phyloP scores from a whole-genome alignment of 2,888 invertebrate species.

The Tryphoninae sp. region DNA sequence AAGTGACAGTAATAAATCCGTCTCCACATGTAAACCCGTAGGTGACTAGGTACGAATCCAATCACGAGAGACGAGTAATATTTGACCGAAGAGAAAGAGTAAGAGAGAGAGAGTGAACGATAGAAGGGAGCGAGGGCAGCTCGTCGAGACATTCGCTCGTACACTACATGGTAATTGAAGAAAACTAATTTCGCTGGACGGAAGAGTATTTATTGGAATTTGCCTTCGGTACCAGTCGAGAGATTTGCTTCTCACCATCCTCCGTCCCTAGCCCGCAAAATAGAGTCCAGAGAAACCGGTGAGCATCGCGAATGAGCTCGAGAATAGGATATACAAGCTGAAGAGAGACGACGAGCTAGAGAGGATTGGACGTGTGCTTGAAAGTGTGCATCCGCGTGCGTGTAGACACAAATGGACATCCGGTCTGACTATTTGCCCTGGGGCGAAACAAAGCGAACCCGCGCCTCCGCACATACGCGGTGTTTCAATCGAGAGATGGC shows the following conservation, averaged over 20 bases:
- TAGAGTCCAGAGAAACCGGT: constrained; percentile 13
- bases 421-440: constrained; percentile 8
- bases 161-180: constrained; percentile 31
- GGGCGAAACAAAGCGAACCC: constrained; percentile 28
- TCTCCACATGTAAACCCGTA: neutral
- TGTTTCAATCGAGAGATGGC: constrained; percentile 38
- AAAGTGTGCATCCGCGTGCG: neutral
- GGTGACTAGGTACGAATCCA: neutral
- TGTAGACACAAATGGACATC: constrained; percentile 1
- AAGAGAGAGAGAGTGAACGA: neutral
- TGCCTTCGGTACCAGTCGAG: constrained; percentile 33
- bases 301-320: neutral
- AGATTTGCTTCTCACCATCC: neutral
- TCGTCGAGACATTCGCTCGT: neutral
- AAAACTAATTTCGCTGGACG: constrained; percentile 66
- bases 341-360: neutral
- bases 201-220: constrained; percentile 72
- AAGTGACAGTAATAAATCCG: neutral
- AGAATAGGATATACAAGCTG: neutral
- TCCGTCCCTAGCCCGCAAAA: neutral
- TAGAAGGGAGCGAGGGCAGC: constrained; percentile 10
- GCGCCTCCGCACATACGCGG: constrained; percentile 19
- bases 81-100: constrained; percentile 17
- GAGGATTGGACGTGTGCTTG: neutral
- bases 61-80: constrained; percentile 6